Conservation (phyloP, 2,797 vertebrate species). For the Sarcoramphus papa region DNA sequence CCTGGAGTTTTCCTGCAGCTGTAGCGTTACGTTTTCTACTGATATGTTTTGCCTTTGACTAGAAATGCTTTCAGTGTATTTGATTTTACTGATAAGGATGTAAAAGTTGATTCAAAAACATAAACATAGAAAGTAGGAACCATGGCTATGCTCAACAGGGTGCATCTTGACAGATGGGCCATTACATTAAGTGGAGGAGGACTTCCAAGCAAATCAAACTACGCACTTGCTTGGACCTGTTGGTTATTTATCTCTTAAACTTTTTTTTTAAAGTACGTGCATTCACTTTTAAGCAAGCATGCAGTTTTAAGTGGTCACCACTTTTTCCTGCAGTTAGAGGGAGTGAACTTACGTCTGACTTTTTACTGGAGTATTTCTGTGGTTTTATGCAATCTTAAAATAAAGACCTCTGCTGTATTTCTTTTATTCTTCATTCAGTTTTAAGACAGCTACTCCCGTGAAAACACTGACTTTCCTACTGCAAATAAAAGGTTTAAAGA, state of each 20-base stretch:
- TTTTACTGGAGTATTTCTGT: background rate
- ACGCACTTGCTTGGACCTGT: background rate
- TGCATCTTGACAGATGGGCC: background rate
- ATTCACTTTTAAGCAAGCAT: background rate
- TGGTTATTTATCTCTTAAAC: background rate
- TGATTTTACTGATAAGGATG: background rate
- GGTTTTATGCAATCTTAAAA: constrained; percentile 24
- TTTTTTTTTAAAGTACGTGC: background rate
- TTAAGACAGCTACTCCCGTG: background rate
- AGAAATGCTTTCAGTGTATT: background rate
- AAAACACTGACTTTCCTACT: background rate
- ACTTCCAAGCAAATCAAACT: background rate
- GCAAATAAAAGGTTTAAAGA: background rate
- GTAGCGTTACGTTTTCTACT: background rate
- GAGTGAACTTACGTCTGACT: background rate
- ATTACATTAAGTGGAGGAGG: background rate
- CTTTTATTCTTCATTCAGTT: background rate
- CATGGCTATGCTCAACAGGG: background rate
- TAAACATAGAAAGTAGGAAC: background rate
- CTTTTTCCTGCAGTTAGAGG: background rate
- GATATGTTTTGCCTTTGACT: background rate
- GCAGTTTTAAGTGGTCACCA: background rate
- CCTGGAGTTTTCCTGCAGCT: background rate
- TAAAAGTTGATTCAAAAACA: background rate
- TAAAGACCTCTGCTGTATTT: background rate